Evolutionary conservation across 2,113 vertebrate genomes (phyloP).

Genomic region (Poeciliopsis turrubarensis): DNA sequence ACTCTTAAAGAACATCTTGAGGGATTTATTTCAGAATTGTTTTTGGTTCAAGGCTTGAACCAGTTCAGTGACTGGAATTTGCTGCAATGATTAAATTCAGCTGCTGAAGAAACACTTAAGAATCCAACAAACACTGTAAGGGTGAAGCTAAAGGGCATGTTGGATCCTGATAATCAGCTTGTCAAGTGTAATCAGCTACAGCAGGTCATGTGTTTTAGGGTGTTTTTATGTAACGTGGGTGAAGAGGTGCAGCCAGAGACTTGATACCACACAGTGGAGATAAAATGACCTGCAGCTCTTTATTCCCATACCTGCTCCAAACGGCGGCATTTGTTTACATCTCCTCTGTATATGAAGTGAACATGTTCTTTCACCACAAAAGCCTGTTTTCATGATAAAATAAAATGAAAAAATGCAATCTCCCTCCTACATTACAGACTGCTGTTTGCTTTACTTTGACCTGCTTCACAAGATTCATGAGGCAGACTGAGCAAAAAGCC

Average conservation of each 20-base stretch:
- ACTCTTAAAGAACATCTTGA: background rate
- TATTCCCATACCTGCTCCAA: constrained; percentile 15
- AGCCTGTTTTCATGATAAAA: background rate
- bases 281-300: constrained; percentile 37
- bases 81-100: background rate
- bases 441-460: too few species aligned
- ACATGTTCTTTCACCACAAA: background rate
- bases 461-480: too few species aligned
- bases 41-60: background rate
- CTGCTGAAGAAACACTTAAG: background rate
- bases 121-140: background rate
- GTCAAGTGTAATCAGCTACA: constrained; percentile 50
- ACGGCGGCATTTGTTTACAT: constrained; percentile 15
- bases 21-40: background rate
- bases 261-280: constrained; percentile 15
- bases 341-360: background rate
- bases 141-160: constrained; percentile 27
- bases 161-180: constrained; percentile 38
- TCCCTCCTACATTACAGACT: too few species aligned
- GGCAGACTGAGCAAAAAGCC: too few species aligned
- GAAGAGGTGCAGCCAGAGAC: constrained; percentile 19
- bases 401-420: too few species aligned
- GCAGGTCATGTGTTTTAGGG: constrained; percentile 40
- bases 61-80: too few species aligned
- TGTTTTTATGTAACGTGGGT: constrained; percentile 29